Percentiles rank a stretch among this genome's conserved stretches.
Evolutionary conservation across 2,797 vertebrate species (phyloP).

Genomic region (Hafferia zeledoni): DNA sequence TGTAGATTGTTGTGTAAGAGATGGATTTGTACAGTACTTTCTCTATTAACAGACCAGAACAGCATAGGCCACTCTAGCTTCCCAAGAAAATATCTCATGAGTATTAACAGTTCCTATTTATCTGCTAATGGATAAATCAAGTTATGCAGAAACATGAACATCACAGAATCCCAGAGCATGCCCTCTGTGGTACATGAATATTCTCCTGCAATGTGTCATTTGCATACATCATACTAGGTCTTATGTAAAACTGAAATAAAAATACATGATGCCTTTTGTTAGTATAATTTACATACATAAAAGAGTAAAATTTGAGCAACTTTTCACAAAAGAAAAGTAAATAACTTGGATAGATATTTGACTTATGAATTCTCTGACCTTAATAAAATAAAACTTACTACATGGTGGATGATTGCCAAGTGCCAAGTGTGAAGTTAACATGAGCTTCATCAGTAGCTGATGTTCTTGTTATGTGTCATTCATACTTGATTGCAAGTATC

Average conservation of each 20-base stretch:
- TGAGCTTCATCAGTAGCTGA: neutral
- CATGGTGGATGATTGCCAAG: neutral
- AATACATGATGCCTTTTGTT: neutral
- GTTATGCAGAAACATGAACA: neutral
- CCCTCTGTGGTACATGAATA: neutral
- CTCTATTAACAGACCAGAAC: neutral
- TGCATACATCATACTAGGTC: neutral
- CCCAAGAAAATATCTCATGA: neutral
- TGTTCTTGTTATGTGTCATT: neutral
- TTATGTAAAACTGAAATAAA: neutral
- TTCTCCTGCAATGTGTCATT: neutral
- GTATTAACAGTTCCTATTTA: neutral
- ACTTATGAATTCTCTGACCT: neutral
- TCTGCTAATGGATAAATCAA: slow-evolving; percentile 27
- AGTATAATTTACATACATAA: neutral
- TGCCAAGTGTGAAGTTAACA: neutral
- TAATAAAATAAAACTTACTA: neutral
- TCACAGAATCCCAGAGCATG: neutral
- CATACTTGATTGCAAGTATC: neutral
- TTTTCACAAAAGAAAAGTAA: neutral
- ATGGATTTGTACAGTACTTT: neutral
- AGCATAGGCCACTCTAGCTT: neutral
- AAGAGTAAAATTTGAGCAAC: neutral
- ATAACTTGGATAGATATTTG: neutral
- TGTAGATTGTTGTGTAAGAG: neutral